phyloP scores from a whole-genome alignment of 2,113 vertebrate genomes.

The Podarcis muralis region DNA sequence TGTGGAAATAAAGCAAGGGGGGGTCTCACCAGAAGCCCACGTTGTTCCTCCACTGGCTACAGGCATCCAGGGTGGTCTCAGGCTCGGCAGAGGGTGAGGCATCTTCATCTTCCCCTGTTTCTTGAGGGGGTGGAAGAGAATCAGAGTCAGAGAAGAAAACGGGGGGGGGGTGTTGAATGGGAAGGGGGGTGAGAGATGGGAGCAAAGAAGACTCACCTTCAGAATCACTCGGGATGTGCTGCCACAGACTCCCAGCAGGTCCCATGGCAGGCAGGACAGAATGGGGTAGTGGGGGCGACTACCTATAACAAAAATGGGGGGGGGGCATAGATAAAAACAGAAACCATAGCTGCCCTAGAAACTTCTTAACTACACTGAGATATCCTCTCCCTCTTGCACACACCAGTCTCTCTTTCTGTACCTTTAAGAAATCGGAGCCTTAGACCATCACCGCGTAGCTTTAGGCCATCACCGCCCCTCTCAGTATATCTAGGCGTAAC shows the following conservation, averaged over 20 bases:
- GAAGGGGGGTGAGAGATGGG: too few species aligned
- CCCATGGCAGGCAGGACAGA: background rate
- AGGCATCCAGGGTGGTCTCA: background rate
- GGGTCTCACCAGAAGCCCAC: constrained; percentile 10
- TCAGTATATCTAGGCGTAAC: background rate
- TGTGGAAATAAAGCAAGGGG: background rate
- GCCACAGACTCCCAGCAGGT: background rate
- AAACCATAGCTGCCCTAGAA: background rate
- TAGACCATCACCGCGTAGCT: background rate
- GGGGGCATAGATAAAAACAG: background rate
- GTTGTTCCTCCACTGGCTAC: constrained; percentile 1
- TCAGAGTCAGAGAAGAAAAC: background rate
- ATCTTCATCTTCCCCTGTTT: constrained; percentile 9
- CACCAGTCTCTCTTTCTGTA: background rate
- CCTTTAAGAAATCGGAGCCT: background rate
- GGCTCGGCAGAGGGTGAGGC: background rate
- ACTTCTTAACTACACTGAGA: background rate
- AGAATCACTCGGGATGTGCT: background rate
- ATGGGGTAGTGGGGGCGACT: background rate
- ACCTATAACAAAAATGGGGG: background rate
- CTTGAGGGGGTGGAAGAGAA: background rate
- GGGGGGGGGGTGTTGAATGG: too few species aligned
- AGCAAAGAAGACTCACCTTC: constrained; percentile 11
- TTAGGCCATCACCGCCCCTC: too few species aligned
- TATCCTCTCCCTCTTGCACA: background rate